A percentile compares a stretch with the other conserved stretches of the same genome.
phyloP scores from a whole-genome alignment of 2,888 invertebrate genomes.

The Stenotaenia linearis region DNA sequence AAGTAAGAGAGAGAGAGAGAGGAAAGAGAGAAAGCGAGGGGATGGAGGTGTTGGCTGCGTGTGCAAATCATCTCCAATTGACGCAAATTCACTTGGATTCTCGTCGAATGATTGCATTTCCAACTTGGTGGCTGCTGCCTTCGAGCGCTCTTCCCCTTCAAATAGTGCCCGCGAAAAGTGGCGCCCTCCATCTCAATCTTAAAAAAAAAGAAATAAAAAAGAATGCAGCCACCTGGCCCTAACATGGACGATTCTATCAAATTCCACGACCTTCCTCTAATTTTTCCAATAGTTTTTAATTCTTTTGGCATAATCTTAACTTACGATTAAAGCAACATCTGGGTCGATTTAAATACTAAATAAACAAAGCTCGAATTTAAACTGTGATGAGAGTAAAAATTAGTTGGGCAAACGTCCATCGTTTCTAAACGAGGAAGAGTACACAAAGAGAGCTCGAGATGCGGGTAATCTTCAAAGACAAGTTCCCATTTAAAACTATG shows the following conservation, averaged over 20 bases:
- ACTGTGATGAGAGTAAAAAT: neutral
- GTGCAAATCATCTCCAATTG: conserved; percentile 26
- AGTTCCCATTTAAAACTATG: neutral
- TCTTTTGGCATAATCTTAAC: neutral
- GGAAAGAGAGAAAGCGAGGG: neutral
- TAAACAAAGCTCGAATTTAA: neutral
- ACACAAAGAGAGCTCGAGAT: neutral
- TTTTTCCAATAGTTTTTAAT: neutral
- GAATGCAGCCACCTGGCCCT: conserved; percentile 11
- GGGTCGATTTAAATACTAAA: neutral
- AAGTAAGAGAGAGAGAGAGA: neutral
- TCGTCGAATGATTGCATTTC: conserved; percentile 23
- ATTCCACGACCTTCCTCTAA: neutral
- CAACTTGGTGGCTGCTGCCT: conserved; percentile 26
- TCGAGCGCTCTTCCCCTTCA: conserved; percentile 19
- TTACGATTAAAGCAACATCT: neutral
- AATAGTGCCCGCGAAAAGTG: conserved; percentile 11
- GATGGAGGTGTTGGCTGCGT: neutral
- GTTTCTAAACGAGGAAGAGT: neutral
- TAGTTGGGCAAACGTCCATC: neutral
- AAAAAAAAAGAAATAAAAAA: neutral
- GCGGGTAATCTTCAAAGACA: conserved; percentile 14
- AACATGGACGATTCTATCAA: neutral
- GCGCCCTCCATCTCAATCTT: neutral
- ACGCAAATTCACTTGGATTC: conserved; percentile 26